Conservation (phyloP, 2,113 vertebrate species). For the cattle (Bos taurus) region DNA sequence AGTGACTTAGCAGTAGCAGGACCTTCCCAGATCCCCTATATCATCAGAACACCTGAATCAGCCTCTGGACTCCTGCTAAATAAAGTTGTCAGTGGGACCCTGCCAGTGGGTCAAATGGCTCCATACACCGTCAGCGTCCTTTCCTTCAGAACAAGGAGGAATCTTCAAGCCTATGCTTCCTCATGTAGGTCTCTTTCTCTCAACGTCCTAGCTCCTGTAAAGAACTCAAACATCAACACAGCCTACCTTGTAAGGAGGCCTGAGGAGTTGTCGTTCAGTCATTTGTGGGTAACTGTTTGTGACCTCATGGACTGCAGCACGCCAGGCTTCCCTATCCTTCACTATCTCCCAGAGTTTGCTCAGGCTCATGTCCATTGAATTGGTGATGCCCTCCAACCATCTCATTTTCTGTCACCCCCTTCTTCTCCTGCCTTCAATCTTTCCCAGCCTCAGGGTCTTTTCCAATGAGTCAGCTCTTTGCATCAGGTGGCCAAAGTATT, state of each 20-base stretch:
- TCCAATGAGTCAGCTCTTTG: neutral
- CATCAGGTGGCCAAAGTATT: neutral
- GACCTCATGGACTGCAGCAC: neutral
- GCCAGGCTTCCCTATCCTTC: neutral
- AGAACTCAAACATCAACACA: neutral
- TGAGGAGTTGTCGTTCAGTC: neutral
- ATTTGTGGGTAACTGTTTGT: neutral
- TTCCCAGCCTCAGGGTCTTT: neutral
- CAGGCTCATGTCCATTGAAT: neutral
- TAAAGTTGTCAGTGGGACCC: neutral
- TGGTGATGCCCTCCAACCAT: neutral
- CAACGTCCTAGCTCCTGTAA: neutral
- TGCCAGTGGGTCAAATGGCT: neutral
- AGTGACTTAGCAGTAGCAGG: no score
- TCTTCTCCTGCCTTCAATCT: neutral
- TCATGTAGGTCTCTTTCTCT: neutral
- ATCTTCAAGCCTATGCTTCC: neutral
- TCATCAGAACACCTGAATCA: neutral
- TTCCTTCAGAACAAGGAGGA: neutral
- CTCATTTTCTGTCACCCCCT: neutral
- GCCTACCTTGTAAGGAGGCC: neutral
- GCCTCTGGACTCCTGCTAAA: neutral
- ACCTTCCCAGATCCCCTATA: neutral
- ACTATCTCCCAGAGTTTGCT: neutral
- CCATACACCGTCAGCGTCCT: accelerated